phyloP scores from a whole-genome alignment of 1,140 invertebrate species.

The Temnothorax nylanderi region DNA sequence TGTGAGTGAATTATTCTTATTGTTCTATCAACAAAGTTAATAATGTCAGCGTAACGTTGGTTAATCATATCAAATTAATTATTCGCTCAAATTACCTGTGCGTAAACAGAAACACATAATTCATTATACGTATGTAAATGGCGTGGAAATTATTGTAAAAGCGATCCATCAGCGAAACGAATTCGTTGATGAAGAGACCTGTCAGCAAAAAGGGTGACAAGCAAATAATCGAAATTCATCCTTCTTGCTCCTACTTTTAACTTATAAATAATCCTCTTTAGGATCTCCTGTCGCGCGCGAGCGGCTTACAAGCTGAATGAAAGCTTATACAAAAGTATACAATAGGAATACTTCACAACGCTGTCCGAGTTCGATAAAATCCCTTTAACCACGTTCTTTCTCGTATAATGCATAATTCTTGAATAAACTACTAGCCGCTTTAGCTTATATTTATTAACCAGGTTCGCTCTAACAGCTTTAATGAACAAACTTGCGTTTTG shows the following conservation, averaged over 20 bases:
- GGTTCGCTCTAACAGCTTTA: background rate
- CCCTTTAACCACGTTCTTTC: slow-evolving; percentile 8
- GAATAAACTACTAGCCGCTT: slow-evolving; percentile 1
- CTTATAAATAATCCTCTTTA: slow-evolving; percentile 53
- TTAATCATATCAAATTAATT: background rate
- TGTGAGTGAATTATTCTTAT: background rate
- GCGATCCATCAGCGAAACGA: background rate
- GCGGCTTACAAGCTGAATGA: slow-evolving; percentile 24
- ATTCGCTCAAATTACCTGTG: background rate
- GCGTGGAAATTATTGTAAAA: background rate
- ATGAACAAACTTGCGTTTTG: slow-evolving; percentile 16
- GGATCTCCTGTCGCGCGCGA: background rate
- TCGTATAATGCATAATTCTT: slow-evolving; percentile 7
- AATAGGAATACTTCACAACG: slow-evolving; percentile 11
- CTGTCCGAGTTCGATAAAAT: slow-evolving; percentile 19
- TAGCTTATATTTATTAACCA: slow-evolving; percentile 26
- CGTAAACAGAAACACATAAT: background rate
- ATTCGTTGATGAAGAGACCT: background rate
- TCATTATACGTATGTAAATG: background rate
- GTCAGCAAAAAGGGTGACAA: background rate
- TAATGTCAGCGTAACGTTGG: background rate
- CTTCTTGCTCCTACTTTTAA: slow-evolving; percentile 14
- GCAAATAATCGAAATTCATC: slow-evolving; percentile 40
- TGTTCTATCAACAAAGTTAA: background rate
- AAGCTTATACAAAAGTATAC: slow-evolving; percentile 4